Evolutionary conservation across 2,888 invertebrate species (phyloP), one percentile per base, ranked within the genome.

Genomic region (Liposcelis brunnea): DNA sequence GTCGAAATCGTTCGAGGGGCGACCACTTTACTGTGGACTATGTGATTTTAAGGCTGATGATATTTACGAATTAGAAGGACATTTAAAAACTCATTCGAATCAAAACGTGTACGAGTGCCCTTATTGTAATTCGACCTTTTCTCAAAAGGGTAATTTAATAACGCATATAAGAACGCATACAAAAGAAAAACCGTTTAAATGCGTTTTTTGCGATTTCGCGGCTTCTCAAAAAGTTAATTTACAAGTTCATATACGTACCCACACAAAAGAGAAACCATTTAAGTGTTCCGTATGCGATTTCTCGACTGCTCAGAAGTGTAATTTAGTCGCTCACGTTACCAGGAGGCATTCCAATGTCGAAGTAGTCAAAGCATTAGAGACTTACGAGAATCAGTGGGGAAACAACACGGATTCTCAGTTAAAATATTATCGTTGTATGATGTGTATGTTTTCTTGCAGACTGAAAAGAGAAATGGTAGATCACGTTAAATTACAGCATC

Each of bases 191-290:
- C 19, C 19, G 5, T 40, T 40, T 18, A n/a, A n/a, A 14, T 40
- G 40, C 19, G 19, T 21, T 18, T 40, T 19, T 19, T 40, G 40
- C 40, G 19, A n/a, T 16, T 16, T 19, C n/a, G 12, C 21, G 16
- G 16, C 21, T 8, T 16, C 40, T n/a, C 40, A 40, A 21, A 40
- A 19, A 19, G 40, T 16, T 19, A 40, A 40, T 21, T 19, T 40
- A n/a, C 40, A 40, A 18, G 40, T 21, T 14, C 40, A 40, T 11
- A 40, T 40, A 12, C 15, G 40, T 19, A 40, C 40, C 19, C 40
- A 40, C 40, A 40, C 40, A 18, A 40, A 40, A 11, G 40, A 40
- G 40, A 16, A 21, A 19, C 40, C 40, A 18, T 40, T 40, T 19
- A 40, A 14, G 7, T 40, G 40, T 40, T 19, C 12, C 4, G 12